These are phyloP conservation scores for Antheraea assamensis DNA, from an alignment of 2,888 invertebrate genomes.

Conservation along the genomic window DNA sequence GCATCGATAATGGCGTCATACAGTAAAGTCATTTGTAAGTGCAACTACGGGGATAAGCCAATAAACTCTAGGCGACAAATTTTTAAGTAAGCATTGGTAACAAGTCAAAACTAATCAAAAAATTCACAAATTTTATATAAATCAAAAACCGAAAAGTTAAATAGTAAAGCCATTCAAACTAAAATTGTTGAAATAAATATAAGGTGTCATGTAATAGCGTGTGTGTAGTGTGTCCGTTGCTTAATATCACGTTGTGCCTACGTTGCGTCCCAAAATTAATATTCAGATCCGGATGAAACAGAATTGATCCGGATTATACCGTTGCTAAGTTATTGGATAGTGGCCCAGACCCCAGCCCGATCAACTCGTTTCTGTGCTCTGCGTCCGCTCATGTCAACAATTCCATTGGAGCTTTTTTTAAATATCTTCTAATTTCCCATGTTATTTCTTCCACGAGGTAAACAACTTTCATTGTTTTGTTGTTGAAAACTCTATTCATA, in stretches of 20 bases:
- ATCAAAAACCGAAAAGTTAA: neutral
- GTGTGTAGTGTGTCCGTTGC: neutral
- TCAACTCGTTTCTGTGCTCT: neutral
- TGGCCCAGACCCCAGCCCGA: neutral
- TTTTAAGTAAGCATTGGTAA: neutral
- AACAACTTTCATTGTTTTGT: neutral
- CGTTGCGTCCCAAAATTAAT: constrained; percentile 25
- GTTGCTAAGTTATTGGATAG: constrained; percentile 21
- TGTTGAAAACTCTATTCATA: neutral
- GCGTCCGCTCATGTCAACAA: neutral
- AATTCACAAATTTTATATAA: too few species aligned
- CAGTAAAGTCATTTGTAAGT: neutral
- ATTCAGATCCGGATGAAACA: constrained; percentile 24
- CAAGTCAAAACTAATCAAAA: too few species aligned
- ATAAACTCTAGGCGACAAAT: neutral
- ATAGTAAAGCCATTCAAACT: neutral
- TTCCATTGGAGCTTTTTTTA: neutral
- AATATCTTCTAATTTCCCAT: neutral
- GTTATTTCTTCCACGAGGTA: neutral
- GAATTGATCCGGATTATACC: constrained; percentile 25
- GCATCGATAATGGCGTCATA: too few species aligned
- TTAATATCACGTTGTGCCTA: constrained; percentile 18
- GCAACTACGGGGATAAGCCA: neutral
- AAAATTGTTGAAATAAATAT: neutral
- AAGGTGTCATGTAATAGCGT: neutral